Conservation (phyloP, 2,888 invertebrate genomes). For the Netelia inedita region DNA sequence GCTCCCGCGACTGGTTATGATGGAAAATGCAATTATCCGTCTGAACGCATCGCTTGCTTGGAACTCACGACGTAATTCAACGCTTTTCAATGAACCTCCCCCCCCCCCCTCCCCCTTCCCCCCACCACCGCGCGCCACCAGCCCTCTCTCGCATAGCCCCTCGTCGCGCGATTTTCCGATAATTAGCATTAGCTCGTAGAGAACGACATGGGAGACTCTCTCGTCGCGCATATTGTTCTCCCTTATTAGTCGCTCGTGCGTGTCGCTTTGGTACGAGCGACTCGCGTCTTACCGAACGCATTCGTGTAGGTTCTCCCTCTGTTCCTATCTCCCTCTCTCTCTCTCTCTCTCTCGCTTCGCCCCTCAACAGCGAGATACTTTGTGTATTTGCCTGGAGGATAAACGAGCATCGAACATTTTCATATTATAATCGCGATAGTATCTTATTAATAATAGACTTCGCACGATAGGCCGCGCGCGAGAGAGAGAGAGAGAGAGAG, state of each 20-base stretch:
- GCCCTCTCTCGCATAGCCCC: not conserved
- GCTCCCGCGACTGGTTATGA: conserved; percentile 47
- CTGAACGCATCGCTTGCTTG: conserved; percentile 76
- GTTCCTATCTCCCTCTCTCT: not conserved
- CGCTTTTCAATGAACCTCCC: conserved; percentile 79
- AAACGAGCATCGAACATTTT: conserved; percentile 8
- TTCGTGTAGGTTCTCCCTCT: not conserved
- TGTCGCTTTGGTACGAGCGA: conserved; percentile 57
- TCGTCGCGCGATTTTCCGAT: conserved; percentile 77
- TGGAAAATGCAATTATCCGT: conserved; percentile 79
- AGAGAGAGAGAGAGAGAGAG: not conserved
- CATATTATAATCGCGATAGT: conserved; percentile 29
- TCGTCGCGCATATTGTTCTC: conserved; percentile 63
- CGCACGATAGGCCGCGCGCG: conserved; percentile 20
- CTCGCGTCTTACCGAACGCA: conserved; percentile 36
- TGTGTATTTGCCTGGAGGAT: not conserved
- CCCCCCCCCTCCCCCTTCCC: too few species aligned
- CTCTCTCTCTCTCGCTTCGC: not conserved
- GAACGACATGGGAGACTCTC: conserved; percentile 52
- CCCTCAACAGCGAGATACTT: not conserved
- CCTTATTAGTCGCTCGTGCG: conserved; percentile 64
- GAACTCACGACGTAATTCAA: conserved; percentile 77
- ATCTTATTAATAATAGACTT: conserved; percentile 51
- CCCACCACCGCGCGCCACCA: too few species aligned
- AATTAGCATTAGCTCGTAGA: conserved; percentile 74